phyloP scores from a whole-genome alignment of 2,888 invertebrate genomes.

The Chironomus riparius region DNA sequence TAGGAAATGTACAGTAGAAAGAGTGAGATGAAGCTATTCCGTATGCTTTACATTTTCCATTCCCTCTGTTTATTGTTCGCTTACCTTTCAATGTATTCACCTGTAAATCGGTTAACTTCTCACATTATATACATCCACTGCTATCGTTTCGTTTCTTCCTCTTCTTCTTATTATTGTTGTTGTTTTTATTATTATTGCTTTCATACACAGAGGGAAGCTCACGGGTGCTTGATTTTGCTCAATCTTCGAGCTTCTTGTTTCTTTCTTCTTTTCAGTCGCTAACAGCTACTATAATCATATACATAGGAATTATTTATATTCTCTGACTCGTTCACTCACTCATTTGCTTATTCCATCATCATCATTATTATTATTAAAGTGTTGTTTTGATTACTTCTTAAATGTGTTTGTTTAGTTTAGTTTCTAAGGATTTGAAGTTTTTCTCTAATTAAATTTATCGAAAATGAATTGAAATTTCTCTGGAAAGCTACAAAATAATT shows the following conservation, averaged over 20 bases:
- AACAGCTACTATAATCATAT: slow-evolving; percentile 15
- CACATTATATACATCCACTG: not conserved
- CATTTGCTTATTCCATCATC: too few relatives aligned
- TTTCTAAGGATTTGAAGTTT: too few relatives aligned
- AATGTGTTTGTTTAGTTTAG: too few relatives aligned
- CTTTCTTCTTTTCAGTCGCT: slow-evolving; percentile 28
- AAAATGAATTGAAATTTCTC: too few relatives aligned
- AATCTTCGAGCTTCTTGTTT: slow-evolving; percentile 32
- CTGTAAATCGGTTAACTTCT: slow-evolving; percentile 13
- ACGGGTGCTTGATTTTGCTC: slow-evolving; percentile 31
- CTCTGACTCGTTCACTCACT: too few relatives aligned
- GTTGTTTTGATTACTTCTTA: too few relatives aligned
- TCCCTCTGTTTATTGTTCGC: not conserved
- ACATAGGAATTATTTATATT: not conserved
- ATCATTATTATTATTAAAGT: too few relatives aligned
- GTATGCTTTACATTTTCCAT: not conserved
- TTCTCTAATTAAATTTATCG: too few relatives aligned
- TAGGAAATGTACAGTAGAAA: not conserved
- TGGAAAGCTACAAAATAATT: too few relatives aligned
- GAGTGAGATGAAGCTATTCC: not conserved
- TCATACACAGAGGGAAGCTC: slow-evolving; percentile 29
- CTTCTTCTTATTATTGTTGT: not conserved
- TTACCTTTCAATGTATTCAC: slow-evolving; percentile 7
- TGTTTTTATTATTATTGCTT: not conserved
- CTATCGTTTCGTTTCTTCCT: not conserved